phyloP scores from a whole-genome alignment of 1,140 invertebrate genomes.

The Oryctes rhinoceros region DNA sequence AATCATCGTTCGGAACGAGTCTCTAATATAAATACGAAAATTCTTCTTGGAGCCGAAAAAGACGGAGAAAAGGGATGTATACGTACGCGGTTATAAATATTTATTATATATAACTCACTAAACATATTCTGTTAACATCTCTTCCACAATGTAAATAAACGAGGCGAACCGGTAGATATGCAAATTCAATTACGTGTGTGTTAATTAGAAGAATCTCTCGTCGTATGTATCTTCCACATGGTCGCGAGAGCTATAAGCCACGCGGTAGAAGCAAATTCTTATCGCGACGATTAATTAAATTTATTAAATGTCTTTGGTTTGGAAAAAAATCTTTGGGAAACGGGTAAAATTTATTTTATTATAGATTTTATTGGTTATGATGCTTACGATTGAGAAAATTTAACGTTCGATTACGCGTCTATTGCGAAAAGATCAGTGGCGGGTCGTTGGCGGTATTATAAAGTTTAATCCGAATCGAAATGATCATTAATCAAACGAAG shows the following conservation, averaged over 20 bases:
- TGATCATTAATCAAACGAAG: too few relatives aligned
- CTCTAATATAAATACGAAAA: conserved; percentile 6
- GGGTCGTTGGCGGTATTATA: too few relatives aligned
- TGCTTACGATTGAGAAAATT: too few relatives aligned
- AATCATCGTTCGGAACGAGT: neutral
- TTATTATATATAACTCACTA: conserved; percentile 16
- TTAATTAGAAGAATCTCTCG: neutral
- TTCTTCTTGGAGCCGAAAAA: neutral
- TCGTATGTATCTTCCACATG: neutral
- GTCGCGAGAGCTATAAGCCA: neutral
- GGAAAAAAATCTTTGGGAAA: neutral
- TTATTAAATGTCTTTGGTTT: neutral
- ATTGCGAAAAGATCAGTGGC: too few relatives aligned
- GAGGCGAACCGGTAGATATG: neutral
- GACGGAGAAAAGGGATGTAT: neutral
- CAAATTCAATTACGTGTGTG: conserved; percentile 14
- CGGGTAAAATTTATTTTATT: too few relatives aligned
- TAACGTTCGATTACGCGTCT: too few relatives aligned
- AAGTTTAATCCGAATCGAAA: too few relatives aligned
- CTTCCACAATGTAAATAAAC: conserved; percentile 18
- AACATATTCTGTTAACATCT: conserved; percentile 11
- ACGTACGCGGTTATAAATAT: neutral
- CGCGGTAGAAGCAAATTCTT: neutral
- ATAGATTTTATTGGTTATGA: too few relatives aligned
- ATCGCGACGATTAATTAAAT: neutral